Conservation (phyloP, 2,797 vertebrate genomes). For the Nannoperca obscura region DNA sequence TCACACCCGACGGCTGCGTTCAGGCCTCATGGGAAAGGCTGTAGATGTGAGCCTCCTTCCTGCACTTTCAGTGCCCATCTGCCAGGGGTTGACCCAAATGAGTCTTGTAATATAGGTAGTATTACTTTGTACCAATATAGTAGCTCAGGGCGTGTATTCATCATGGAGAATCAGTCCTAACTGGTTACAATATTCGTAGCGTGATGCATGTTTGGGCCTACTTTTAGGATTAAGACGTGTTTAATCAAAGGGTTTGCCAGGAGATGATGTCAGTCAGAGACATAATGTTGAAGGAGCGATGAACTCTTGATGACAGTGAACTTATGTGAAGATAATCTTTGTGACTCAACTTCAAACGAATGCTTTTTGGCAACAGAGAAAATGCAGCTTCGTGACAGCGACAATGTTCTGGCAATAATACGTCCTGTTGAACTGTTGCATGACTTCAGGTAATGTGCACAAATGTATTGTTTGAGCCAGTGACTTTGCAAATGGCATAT, state of each 20-base stretch:
- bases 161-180: background rate
- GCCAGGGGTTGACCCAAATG: conserved; percentile 1
- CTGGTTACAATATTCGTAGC: background rate
- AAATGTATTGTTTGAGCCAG: background rate
- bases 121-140: background rate
- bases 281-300: background rate
- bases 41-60: background rate
- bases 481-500: background rate
- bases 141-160: background rate
- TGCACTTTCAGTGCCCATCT: background rate
- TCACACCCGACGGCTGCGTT: conserved; percentile 29
- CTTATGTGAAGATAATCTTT: background rate
- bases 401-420: background rate
- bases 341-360: background rate
- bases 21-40: conserved; percentile 20
- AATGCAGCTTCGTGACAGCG: background rate
- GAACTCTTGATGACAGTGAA: background rate
- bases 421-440: background rate
- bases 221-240: background rate
- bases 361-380: background rate
- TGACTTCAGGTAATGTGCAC: background rate
- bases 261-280: background rate
- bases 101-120: background rate
- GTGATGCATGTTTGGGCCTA: background rate
- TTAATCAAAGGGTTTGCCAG: background rate